Percentiles rank a stretch among this genome's conserved stretches.
Conservation (phyloP, 2,797 vertebrate species). For the Cuniculus paca region DNA sequence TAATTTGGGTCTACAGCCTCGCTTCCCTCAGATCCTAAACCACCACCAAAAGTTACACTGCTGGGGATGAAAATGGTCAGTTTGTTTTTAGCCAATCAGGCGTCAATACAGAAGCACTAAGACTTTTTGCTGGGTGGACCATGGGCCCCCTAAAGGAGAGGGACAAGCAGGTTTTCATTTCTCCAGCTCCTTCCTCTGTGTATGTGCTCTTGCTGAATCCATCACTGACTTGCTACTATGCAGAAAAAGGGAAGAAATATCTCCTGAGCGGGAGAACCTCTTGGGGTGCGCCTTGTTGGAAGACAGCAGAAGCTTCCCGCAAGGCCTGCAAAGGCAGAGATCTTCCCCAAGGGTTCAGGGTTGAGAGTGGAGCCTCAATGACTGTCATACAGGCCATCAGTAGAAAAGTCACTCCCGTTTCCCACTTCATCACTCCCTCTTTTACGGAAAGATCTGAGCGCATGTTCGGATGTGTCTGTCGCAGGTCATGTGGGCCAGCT, state of each 20-base stretch:
- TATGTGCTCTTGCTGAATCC: background rate
- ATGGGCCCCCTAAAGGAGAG: background rate
- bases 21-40: background rate
- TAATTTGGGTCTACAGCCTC: constrained; percentile 49
- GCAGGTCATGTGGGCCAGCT: accelerated
- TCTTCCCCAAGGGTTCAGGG: background rate
- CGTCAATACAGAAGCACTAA: background rate
- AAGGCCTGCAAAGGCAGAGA: background rate
- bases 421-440: background rate
- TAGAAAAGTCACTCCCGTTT: background rate
- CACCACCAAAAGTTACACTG: background rate
- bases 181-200: background rate
- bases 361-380: background rate
- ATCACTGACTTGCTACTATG: constrained; percentile 46
- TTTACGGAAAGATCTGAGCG: background rate
- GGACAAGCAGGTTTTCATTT: too few species aligned
- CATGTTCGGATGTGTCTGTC: background rate
- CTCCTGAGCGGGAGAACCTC: background rate
- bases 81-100: constrained; percentile 33
- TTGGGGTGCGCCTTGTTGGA: background rate
- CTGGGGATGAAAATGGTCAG: background rate
- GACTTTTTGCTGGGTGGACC: background rate
- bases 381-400: background rate
- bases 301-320: background rate
- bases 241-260: constrained; percentile 25